Base-by-base conservation (phyloP, 2,888 invertebrate genomes). In the Pachymerium ferrugineum region DNA sequence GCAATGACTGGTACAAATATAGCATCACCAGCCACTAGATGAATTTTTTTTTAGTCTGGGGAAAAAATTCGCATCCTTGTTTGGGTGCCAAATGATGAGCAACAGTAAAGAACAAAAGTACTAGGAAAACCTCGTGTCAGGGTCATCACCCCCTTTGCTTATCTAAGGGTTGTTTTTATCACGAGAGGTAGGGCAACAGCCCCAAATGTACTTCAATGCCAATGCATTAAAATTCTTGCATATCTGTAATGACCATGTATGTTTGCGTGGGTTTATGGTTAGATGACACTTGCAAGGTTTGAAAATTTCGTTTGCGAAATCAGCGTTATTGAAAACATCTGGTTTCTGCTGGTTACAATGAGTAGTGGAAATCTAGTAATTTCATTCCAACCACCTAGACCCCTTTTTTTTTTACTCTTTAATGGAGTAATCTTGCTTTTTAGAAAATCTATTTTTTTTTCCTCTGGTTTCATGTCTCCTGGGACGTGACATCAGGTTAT, bases 1-100 rank as follows among this genome's bases (percentile, higher is more conserved):
- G 62, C 62, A 62, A 62, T 62, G 62, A 62, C 62, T 62, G 62
- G 28, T 62, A 28, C 28, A 62, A 62, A 62, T 62, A 62, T 62
- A 62, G 62, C 62, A 62, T 28, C 62, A 62, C 25, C n/a, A 62
- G 62, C 25, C 62, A 28, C 14, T 62, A 28, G 62, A 62, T 62
- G 62, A 25, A 62, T 62, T 62, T 62, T 62, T 62, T 28, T 62
- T 28, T 62, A 12, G 28, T 5, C 6, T 16, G 62, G 62, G 28
- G 25, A 62, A 62, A 62, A 62, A 47, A 28, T 62, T 28, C 28
- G 28, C 62, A 28, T 62, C 62, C 62, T 62, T 62, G 62, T 62
- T 62, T 62, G 62, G 62, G 28, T 62, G 62, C 28, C 62, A 62
- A 62, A 28, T 25, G 28, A 62, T 62, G 62, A 62, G 62, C 62